Base-by-base conservation (phyloP, 2,888 invertebrate genomes). In the Drosophila ustulata region DNA sequence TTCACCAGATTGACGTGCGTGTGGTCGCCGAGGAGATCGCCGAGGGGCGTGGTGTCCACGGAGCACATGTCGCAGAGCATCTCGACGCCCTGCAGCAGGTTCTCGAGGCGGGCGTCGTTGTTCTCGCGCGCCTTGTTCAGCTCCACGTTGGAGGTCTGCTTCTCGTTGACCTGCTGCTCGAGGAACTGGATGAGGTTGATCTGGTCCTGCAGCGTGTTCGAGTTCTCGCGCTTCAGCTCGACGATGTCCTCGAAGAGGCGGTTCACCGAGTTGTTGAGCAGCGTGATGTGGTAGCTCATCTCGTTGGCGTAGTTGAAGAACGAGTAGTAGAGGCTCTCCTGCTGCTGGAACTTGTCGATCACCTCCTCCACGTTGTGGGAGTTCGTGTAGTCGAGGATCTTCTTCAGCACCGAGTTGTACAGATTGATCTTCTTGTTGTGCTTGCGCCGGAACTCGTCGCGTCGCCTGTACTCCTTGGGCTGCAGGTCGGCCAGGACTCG, bases 1-100 rank as follows among this genome's bases (percentile, higher is more conserved):
- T 94, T 94, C 90, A 93, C 93, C 43, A 93, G 93, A 91, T 95
- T 92, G 82, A 95, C 90, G 80, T 94, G 92, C 74, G 93, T 91
- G 91, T 95, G 92, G 91, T 94, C 91, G n/a, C 95, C 92, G 43
- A 95, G 89, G 11, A 94, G 89, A 0, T 94, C 78, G 61, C 93
- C 68, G 51, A 94, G 80, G 51, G 94, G 93, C 13, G 93, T 88
- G 59, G 91, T 87, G 88, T 94, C 93, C 53, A 94, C 93, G 78
- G 92, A 92, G 11, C 93, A 92, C 50, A 93, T 83, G 34, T 93
- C 93, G 66, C 91, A 91, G 0, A 92, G 75, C 1, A 75, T 77
- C 30, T 88, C 82, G 3, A 92, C 71, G n/a, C 90, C 90, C 34
- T 85, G 79, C 8, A 92, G 62, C 0, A 90, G 78, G 18, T 66